These are phyloP conservation scores for Scaptomyza montana DNA, from an alignment of 1,140 invertebrate species.

Conservation along the genomic window DNA sequence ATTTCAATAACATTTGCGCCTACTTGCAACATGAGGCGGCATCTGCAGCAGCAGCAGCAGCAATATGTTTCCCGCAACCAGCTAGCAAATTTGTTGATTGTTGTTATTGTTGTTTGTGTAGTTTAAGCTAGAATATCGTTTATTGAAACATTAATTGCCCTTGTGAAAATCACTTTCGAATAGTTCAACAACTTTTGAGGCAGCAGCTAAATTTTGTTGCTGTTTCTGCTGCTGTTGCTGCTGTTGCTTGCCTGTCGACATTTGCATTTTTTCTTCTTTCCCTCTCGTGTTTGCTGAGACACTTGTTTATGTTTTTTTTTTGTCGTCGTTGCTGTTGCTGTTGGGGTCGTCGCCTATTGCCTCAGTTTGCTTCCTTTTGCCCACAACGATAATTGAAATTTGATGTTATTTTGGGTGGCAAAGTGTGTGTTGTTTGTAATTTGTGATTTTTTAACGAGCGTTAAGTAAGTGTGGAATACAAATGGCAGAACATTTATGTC, in stretches of 20 bases:
- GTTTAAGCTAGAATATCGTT: constrained; percentile 66
- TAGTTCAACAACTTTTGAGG: constrained; percentile 39
- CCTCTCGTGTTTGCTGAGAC: constrained; percentile 38
- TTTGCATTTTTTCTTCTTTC: constrained; percentile 51
- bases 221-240: background rate
- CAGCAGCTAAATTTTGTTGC: background rate
- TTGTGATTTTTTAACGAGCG: constrained; percentile 15
- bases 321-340: constrained; percentile 24
- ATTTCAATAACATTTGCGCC: constrained; percentile 79
- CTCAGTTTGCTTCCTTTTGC: constrained; percentile 55
- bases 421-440: constrained; percentile 23
- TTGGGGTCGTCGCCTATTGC: constrained; percentile 55
- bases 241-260: constrained; percentile 23
- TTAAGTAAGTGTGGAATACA: constrained; percentile 9
- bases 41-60: constrained; percentile 42
- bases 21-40: constrained; percentile 68
- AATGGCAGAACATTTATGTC: background rate
- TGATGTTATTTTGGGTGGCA: constrained; percentile 43
- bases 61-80: constrained; percentile 54
- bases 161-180: constrained; percentile 72
- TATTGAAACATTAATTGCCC: constrained; percentile 81
- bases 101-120: constrained; percentile 11
- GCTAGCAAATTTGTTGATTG: constrained; percentile 67
- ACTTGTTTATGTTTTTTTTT: constrained; percentile 54
- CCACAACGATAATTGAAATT: constrained; percentile 73